A percentile compares a stretch with the other conserved stretches of the same genome.
phyloP scores from a whole-genome alignment of 2,797 vertebrate species.

The Anguilla megastoma region DNA sequence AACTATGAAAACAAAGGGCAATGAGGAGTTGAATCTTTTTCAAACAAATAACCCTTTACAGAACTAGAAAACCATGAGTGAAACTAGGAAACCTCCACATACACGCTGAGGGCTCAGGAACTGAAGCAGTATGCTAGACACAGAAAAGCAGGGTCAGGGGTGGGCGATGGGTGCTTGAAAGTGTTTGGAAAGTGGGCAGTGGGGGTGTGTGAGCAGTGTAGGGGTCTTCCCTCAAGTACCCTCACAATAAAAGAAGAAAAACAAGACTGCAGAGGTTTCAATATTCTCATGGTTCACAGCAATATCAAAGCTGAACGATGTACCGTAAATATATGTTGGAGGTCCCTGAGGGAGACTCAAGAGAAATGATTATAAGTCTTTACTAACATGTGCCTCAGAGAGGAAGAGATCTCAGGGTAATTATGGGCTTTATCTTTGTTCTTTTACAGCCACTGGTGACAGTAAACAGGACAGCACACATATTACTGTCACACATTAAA shows the following conservation, averaged over 20 bases:
- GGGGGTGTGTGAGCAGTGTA: background rate
- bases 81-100: background rate
- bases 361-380: slow-evolving; percentile 29
- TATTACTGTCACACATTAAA: background rate
- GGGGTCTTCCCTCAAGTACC: background rate
- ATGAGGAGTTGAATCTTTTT: background rate
- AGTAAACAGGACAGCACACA: slow-evolving; percentile 16
- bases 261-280: slow-evolving; percentile 43
- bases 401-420: slow-evolving; percentile 33
- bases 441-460: slow-evolving; percentile 31
- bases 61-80: background rate
- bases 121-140: slow-evolving; percentile 50
- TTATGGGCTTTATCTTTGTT: slow-evolving; percentile 25
- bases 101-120: slow-evolving; percentile 30
- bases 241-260: slow-evolving; percentile 42
- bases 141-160: slow-evolving; percentile 29
- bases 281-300: slow-evolving; percentile 40
- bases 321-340: background rate
- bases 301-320: slow-evolving; percentile 6
- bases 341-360: background rate
- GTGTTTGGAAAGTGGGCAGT: slow-evolving; percentile 41
- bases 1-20: background rate
- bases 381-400: slow-evolving; percentile 13
- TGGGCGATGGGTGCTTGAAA: slow-evolving; percentile 53
- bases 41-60: background rate